Percentiles rank a stretch among this genome's conserved stretches.
Evolutionary conservation across 1,140 invertebrate species (phyloP).

Genomic region (Drosophila subobscura): DNA sequence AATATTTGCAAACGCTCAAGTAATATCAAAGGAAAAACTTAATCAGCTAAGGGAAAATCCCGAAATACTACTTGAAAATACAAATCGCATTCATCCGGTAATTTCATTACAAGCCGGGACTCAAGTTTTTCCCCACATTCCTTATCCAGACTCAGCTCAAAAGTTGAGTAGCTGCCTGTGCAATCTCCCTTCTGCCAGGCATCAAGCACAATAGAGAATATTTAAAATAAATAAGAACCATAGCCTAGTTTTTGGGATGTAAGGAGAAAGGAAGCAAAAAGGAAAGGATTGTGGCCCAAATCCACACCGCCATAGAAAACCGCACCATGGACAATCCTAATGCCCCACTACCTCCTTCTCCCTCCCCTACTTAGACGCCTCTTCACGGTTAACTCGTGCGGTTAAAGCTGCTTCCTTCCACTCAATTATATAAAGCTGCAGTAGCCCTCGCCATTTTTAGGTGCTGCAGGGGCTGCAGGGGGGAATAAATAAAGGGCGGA

Average conservation of each 20-base stretch:
- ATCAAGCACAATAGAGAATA: conserved; percentile 24
- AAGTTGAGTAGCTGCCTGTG: background rate
- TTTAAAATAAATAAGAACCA: conserved; percentile 9
- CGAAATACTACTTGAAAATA: too few relatives aligned
- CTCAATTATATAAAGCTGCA: conserved; percentile 69
- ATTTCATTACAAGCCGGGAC: conserved; percentile 12
- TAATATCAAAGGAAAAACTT: too few relatives aligned
- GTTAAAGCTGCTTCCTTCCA: conserved; percentile 70
- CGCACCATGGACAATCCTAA: conserved; percentile 6
- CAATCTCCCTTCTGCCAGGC: conserved; percentile 7
- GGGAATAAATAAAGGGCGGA: conserved; percentile 53
- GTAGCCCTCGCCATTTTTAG: conserved; percentile 1
- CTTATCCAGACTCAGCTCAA: conserved; percentile 6
- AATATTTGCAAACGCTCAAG: too few relatives aligned
- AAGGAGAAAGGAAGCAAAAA: background rate
- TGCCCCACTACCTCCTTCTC: background rate
- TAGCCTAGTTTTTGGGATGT: conserved; percentile 1
- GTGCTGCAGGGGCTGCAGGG: conserved; percentile 1
- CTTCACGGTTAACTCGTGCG: conserved; percentile 64
- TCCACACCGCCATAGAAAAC: background rate
- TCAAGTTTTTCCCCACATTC: conserved; percentile 17
- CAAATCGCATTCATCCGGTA: too few relatives aligned
- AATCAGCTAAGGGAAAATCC: too few relatives aligned
- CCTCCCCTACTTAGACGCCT: conserved; percentile 9
- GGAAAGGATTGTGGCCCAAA: conserved; percentile 15